These are phyloP conservation scores for Candoia aspera DNA, from an alignment of 2,113 vertebrate species.

Conservation along the genomic window DNA sequence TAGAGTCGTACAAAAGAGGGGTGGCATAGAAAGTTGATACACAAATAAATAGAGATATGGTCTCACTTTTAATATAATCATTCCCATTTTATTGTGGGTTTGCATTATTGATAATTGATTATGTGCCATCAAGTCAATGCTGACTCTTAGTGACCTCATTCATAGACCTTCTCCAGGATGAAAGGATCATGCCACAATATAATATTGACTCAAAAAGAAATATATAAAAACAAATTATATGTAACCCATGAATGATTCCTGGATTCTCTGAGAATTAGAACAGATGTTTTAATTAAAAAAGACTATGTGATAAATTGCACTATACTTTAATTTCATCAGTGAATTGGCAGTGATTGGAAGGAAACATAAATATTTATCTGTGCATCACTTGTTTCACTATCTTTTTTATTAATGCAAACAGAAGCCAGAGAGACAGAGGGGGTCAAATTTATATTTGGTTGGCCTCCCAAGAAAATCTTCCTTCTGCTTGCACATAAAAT, in stretches of 20 bases:
- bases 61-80: background rate
- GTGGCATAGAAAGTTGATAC: too few species aligned
- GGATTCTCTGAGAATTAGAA: conserved; percentile 59
- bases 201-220: conserved; percentile 48
- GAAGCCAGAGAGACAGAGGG: conserved; percentile 13
- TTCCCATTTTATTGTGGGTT: conserved; percentile 8
- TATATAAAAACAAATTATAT: conserved; percentile 54
- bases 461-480: background rate
- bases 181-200: conserved; percentile 44
- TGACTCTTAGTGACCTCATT: background rate
- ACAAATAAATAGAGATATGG: conserved; percentile 22
- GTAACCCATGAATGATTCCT: conserved; percentile 54
- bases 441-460: background rate
- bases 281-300: conserved; percentile 69
- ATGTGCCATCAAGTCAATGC: background rate
- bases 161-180: conserved; percentile 7
- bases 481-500: background rate
- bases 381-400: conserved; percentile 15
- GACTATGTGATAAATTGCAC: conserved; percentile 53
- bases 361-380: conserved; percentile 54
- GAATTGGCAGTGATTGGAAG: conserved; percentile 42
- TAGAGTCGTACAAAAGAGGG: too few species aligned
- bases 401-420: conserved; percentile 10
- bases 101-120: conserved; percentile 30
- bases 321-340: conserved; percentile 54